Evolutionary conservation across 2,888 invertebrate genomes (phyloP).

Genomic region (Parnassius smintheus): DNA sequence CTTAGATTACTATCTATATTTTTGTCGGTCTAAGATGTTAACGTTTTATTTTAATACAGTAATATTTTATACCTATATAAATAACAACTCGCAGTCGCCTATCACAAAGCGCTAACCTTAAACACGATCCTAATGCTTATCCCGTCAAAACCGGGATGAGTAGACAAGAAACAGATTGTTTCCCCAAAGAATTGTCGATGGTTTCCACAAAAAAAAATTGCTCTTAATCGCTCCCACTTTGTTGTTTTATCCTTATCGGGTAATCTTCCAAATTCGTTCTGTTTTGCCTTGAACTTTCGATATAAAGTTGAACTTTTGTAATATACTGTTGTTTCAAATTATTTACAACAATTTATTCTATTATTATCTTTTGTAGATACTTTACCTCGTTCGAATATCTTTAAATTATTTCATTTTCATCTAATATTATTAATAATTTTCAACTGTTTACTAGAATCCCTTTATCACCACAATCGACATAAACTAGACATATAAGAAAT

Average conservation of each 20-base stretch:
- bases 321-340: not conserved
- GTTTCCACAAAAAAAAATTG: constrained; percentile 18
- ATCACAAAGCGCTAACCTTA: not conserved
- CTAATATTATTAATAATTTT: no score
- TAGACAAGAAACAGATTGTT: constrained; percentile 23
- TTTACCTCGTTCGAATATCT: no score
- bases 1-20: no score
- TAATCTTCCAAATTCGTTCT: not conserved
- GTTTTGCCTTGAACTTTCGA: constrained; percentile 3
- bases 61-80: not conserved
- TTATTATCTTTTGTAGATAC: no score
- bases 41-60: no score
- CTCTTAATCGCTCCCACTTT: constrained; percentile 21
- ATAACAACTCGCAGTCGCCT: constrained; percentile 3
- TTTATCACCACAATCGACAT: no score
- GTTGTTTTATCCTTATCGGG: constrained; percentile 16
- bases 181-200: constrained; percentile 17
- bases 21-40: no score
- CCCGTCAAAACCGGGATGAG: constrained; percentile 20
- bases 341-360: not conserved
- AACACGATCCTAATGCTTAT: constrained; percentile 22
- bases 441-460: no score
- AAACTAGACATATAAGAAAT: no score
- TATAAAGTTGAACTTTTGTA: not conserved
- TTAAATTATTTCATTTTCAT: no score